phyloP scores from a whole-genome alignment of 2,888 invertebrate genomes.

The Mimachlamys varia region DNA sequence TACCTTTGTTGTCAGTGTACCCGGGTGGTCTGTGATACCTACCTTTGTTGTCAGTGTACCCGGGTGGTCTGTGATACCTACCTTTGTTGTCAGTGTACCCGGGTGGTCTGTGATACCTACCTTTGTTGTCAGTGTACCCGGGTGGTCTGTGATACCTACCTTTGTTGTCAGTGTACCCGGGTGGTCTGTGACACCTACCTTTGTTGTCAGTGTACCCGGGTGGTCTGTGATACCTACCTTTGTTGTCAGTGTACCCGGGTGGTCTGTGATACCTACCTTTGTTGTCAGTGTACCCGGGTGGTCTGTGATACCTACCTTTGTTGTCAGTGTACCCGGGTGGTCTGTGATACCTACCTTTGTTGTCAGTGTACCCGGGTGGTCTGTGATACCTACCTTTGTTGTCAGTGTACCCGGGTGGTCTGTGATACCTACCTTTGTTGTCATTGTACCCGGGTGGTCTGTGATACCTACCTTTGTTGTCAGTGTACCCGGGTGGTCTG shows the following conservation, averaged over 20 bases:
- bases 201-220: slow-evolving; percentile 80
- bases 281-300: background rate
- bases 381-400: slow-evolving; percentile 84
- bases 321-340: background rate
- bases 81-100: background rate
- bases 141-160: background rate
- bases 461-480: background rate
- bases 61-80: slow-evolving; percentile 88
- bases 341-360: slow-evolving; percentile 64
- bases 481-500: background rate
- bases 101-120: background rate
- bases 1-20: background rate
- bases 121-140: background rate
- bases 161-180: background rate
- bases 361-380: slow-evolving; percentile 84
- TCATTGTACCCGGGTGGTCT: background rate
- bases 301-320: background rate
- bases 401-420: background rate
- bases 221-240: slow-evolving; percentile 86
- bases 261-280: background rate
- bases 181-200: slow-evolving; percentile 59
- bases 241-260: background rate
- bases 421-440: background rate
- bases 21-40: background rate
- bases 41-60: slow-evolving; percentile 73